phyloP scores from a whole-genome alignment of 2,797 vertebrate species.

The Lateolabrax maculatus region DNA sequence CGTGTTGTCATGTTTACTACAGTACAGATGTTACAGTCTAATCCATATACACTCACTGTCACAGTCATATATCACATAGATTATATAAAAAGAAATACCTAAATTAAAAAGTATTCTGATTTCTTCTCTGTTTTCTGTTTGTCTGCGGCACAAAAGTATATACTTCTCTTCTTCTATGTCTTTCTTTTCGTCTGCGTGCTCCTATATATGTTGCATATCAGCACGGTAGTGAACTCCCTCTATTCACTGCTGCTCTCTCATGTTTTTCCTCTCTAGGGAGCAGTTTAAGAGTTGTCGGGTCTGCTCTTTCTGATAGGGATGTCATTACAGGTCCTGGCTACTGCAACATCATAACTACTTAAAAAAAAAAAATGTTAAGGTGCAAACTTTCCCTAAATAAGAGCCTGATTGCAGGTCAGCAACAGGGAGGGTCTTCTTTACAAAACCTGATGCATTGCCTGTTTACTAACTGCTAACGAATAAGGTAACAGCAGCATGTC shows the following conservation, averaged over 20 bases:
- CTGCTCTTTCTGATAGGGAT: conserved; percentile 84
- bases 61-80: conserved; percentile 15
- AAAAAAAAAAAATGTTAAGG: conserved; percentile 54
- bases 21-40: background rate
- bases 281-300: conserved; percentile 87
- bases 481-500: conserved; percentile 8
- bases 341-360: conserved; percentile 64
- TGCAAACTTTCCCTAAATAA: conserved; percentile 39
- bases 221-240: conserved; percentile 57
- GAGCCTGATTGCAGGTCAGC: conserved; percentile 40
- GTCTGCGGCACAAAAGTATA: conserved; percentile 24
- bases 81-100: background rate
- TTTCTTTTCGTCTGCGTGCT: conserved; percentile 36
- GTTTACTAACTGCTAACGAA: conserved; percentile 39
- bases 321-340: conserved; percentile 70
- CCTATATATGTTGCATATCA: conserved; percentile 59
- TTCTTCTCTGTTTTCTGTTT: conserved; percentile 33
- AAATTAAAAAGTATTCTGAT: background rate
- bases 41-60: background rate
- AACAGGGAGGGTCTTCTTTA: conserved; percentile 48
- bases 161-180: conserved; percentile 6
- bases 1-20: conserved; percentile 2
- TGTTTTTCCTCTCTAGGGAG: conserved; percentile 83
- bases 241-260: conserved; percentile 78
- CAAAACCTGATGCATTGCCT: conserved; percentile 35